A percentile compares a stretch with the other conserved stretches of the same genome.
These are phyloP conservation scores for Hydrozoanthus gracilis DNA, from an alignment of 92 coral and sea anemone genomes.

Conservation along the genomic window DNA sequence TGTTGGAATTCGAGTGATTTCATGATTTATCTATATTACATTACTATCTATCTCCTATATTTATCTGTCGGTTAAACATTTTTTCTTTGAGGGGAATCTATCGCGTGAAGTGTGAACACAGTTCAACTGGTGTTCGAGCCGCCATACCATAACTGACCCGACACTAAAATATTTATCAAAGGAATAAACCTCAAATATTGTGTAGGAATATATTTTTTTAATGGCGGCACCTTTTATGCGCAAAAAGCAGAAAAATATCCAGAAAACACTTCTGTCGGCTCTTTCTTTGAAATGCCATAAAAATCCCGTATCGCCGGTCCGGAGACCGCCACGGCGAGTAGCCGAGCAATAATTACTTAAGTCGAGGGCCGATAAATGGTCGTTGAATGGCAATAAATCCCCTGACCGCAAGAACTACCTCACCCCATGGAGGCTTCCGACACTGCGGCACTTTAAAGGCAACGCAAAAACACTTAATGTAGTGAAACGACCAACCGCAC, in stretches of 20 bases:
- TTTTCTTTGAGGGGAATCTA: too few species aligned
- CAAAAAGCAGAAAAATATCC: not conserved
- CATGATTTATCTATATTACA: too few species aligned
- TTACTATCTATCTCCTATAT: too few species aligned
- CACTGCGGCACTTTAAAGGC: not conserved
- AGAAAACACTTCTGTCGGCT: not conserved
- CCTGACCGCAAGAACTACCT: not conserved
- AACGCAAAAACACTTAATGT: not conserved
- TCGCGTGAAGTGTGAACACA: too few species aligned
- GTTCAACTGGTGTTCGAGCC: too few species aligned
- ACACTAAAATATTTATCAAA: not conserved
- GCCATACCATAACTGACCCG: too few species aligned
- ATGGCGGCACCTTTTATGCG: too few species aligned
- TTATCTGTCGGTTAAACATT: too few species aligned
- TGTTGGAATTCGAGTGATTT: too few species aligned
- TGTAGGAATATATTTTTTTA: not conserved
- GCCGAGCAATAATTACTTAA: not conserved
- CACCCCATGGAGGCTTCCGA: not conserved
- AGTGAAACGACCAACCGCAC: too few species aligned
- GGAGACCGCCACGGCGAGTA: not conserved
- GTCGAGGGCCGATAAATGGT: not conserved
- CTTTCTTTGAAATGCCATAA: not conserved
- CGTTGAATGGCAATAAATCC: not conserved
- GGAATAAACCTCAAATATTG: not conserved
- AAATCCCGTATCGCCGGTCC: not conserved